Base-by-base conservation (phyloP, 2,888 invertebrate species). In the Drosophila subquinaria region DNA sequence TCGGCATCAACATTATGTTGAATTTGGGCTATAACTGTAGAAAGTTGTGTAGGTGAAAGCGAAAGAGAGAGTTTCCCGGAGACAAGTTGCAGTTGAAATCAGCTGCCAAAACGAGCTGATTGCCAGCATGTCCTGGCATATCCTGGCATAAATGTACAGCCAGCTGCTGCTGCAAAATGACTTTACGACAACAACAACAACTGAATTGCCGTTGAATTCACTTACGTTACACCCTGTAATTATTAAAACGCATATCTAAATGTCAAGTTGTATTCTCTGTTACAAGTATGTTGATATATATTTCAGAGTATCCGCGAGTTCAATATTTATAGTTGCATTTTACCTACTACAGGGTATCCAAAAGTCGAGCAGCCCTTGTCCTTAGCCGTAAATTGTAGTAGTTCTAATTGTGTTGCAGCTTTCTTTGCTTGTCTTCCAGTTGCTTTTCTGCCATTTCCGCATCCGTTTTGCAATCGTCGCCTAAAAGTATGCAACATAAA, bases 31-130 rank as follows among this genome's bases (percentile, higher is more conserved):
- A 60, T 60, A 69, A 66, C 56, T 51, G 40, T 57, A 64, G 79
- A 81, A 85, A 83, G 69, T 83, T 70, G 51, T 35, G 57, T 47
- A 53, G 30, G 57, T 40, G 65, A 63, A 50, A 63, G 66, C 57
- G 63, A 69, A 66, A 47, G 20, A 40, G 20, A 61, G 13, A 61
- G 9, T 48, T 36, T 20, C 8, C 38, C 20, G 20, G 20, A 43
- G 48, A 48, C 47, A 61, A 69, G 23, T 47, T 45, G 56, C 59
- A 36, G 35, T 57, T 59, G 30, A 33, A 42, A 53, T 27, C 20
- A 43, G 43, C 9, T 40, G 57, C 17, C 48, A 42, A 40, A 50
- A 62, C 42, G 23, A 38, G 27, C 50, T 17, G 53, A 65, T 45
- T 35, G 38, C 17, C 50, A 59, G 20, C 36, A n/a, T 50, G 47